Conservation (phyloP, 2,113 vertebrate genomes). For the Rana temporaria region DNA sequence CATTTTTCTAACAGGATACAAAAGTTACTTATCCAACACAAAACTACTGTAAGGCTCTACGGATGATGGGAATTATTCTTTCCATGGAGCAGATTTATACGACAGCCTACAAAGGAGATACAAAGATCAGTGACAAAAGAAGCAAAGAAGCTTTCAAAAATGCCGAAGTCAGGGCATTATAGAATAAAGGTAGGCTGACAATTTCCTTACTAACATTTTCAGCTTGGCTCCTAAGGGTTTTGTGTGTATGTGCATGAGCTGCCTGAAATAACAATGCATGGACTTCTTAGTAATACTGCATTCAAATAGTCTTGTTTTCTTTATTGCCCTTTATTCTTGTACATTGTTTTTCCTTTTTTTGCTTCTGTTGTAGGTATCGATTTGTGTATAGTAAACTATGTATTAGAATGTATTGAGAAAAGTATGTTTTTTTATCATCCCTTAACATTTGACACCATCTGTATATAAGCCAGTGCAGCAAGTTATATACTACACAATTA, state of each 20-base stretch:
- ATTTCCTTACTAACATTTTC: constrained; percentile 21
- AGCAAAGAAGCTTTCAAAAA: constrained; percentile 57
- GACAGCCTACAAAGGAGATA: constrained; percentile 30
- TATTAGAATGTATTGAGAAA: too few relatives aligned
- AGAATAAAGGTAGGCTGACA: constrained; percentile 59
- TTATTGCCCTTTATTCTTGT: background rate
- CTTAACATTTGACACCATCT: too few relatives aligned
- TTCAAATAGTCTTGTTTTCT: background rate
- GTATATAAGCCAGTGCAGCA: too few relatives aligned
- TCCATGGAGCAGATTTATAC: constrained; percentile 55
- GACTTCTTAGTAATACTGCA: background rate
- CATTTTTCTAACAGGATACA: constrained; percentile 56
- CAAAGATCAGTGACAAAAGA: constrained; percentile 40
- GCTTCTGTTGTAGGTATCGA: too few relatives aligned
- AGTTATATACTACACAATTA: background rate
- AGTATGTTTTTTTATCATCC: too few relatives aligned
- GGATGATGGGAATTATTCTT: constrained; percentile 49
- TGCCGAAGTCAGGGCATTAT: background rate
- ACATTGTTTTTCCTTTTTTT: too few relatives aligned
- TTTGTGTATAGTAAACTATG: too few relatives aligned
- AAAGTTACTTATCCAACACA: background rate
- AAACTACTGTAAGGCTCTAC: constrained; percentile 54
- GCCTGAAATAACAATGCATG: background rate
- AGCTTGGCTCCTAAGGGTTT: background rate
- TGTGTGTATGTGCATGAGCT: background rate